Evolutionary conservation across 2,797 vertebrate genomes (phyloP).

Genomic region (Vipera latastei): DNA sequence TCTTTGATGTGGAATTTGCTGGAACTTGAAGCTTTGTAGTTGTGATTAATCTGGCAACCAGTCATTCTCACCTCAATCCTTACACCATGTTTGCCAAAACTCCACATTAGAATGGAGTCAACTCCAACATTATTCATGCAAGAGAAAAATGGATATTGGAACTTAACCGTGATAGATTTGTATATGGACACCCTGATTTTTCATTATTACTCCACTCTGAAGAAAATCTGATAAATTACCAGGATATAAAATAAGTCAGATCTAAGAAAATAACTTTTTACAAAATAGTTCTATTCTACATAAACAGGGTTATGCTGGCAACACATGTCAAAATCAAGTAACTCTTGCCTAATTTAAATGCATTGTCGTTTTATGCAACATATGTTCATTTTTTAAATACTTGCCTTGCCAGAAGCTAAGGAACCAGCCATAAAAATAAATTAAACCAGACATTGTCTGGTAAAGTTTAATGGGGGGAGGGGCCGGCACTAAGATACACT

Average conservation of each 20-base stretch:
- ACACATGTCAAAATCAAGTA: conserved; percentile 62
- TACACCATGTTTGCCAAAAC: background rate
- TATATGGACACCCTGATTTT: conserved; percentile 12
- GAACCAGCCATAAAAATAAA: conserved; percentile 67
- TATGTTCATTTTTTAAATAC: conserved; percentile 71
- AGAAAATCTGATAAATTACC: conserved; percentile 34
- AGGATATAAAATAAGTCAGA: conserved; percentile 14
- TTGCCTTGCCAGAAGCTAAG: conserved; percentile 70
- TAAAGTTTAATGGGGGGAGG: conserved; percentile 61
- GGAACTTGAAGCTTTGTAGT: background rate
- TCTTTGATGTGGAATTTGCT: background rate
- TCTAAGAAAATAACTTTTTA: conserved; percentile 23
- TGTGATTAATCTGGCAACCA: background rate
- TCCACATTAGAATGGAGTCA: background rate
- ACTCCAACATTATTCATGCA: background rate
- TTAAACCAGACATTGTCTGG: conserved; percentile 69
- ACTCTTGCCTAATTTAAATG: conserved; percentile 63
- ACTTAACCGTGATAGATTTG: background rate
- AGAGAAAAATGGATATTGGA: background rate
- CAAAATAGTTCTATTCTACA: background rate
- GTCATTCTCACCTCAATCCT: background rate
- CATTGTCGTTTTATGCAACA: conserved; percentile 72
- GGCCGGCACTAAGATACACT: conserved; percentile 54
- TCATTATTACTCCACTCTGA: conserved; percentile 15
- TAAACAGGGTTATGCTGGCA: conserved; percentile 34